These are phyloP conservation scores for Sylvietta virens DNA, from an alignment of 2,113 vertebrate genomes.

Conservation along the genomic window DNA sequence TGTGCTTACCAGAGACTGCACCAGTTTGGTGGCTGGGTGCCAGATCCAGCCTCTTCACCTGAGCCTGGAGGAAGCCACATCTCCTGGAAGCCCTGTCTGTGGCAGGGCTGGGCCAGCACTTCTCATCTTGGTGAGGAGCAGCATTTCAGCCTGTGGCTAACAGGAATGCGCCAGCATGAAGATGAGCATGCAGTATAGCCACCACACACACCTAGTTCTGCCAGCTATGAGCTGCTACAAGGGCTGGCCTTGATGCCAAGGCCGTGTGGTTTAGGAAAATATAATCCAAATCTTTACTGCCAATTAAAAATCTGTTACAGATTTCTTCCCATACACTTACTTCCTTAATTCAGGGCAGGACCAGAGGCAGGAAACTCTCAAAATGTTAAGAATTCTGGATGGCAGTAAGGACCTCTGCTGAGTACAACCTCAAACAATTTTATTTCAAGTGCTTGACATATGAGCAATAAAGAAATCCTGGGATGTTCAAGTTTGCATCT, in stretches of 20 bases:
- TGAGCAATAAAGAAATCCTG: not conserved
- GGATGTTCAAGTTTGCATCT: not conserved
- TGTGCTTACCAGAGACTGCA: not conserved
- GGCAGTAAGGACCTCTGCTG: not conserved
- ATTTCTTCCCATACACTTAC: not conserved
- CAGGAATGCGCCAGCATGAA: rapidly evolving
- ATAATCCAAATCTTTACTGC: not conserved
- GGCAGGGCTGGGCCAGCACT: rapidly evolving
- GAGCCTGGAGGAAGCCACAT: not conserved
- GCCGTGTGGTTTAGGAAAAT: rapidly evolving
- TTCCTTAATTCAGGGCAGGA: not conserved
- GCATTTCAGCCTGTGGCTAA: not conserved
- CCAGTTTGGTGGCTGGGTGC: rapidly evolving
- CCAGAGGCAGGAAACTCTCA: not conserved
- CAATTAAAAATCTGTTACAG: rapidly evolving
- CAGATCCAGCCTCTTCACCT: not conserved
- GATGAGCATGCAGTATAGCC: rapidly evolving
- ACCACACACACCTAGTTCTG: rapidly evolving
- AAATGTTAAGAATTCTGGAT: rapidly evolving
- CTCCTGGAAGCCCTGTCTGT: not conserved
- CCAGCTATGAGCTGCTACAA: rapidly evolving
- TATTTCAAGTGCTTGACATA: not conserved
- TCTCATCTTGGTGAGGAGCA: rapidly evolving
- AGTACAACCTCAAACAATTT: not conserved
- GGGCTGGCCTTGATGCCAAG: too few species aligned